A percentile compares a stretch with the other conserved stretches of the same genome.
Evolutionary conservation across 2,797 vertebrate species (phyloP).

Genomic region (Brotula barbata): DNA sequence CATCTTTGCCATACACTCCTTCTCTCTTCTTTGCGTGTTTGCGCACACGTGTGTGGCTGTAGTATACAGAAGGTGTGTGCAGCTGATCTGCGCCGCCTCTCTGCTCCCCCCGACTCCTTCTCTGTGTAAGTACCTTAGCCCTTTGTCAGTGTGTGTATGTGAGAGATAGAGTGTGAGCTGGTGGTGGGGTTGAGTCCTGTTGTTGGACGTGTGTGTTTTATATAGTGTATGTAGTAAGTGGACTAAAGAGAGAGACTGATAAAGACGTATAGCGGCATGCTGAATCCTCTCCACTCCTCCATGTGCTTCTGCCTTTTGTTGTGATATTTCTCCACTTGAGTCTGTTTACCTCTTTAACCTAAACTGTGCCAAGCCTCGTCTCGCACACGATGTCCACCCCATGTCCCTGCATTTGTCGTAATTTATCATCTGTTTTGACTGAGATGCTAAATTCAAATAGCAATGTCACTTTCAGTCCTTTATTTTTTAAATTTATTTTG

Average conservation of each 20-base stretch:
- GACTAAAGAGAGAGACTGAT: neutral
- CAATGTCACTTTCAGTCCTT: slow-evolving; percentile 4
- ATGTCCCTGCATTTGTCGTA: neutral
- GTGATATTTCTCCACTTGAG: slow-evolving; percentile 28
- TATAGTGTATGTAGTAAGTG: neutral
- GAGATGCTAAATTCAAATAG: neutral
- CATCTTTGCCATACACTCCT: slow-evolving; percentile 42
- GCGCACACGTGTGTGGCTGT: slow-evolving; percentile 72
- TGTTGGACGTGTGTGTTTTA: slow-evolving; percentile 17
- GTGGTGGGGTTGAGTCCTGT: slow-evolving; percentile 1
- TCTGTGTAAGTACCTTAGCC: slow-evolving; percentile 92
- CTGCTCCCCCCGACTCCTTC: slow-evolving; percentile 98
- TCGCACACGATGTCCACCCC: slow-evolving; percentile 17
- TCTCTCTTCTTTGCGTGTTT: slow-evolving; percentile 54
- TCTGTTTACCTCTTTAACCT: slow-evolving; percentile 31
- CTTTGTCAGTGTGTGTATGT: slow-evolving; percentile 57
- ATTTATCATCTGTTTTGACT: slow-evolving; percentile 6
- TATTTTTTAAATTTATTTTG: no score
- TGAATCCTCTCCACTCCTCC: slow-evolving; percentile 34
- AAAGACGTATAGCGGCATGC: slow-evolving; percentile 42
- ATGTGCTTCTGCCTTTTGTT: slow-evolving; percentile 45
- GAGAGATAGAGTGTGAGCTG: slow-evolving; percentile 1
- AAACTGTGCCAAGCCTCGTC: slow-evolving; percentile 26
- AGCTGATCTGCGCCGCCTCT: slow-evolving; percentile 96
- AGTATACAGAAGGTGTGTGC: slow-evolving; percentile 98